These are phyloP conservation scores for Sminthurides bifidus DNA, from an alignment of 1,140 invertebrate species.

Conservation along the genomic window DNA sequence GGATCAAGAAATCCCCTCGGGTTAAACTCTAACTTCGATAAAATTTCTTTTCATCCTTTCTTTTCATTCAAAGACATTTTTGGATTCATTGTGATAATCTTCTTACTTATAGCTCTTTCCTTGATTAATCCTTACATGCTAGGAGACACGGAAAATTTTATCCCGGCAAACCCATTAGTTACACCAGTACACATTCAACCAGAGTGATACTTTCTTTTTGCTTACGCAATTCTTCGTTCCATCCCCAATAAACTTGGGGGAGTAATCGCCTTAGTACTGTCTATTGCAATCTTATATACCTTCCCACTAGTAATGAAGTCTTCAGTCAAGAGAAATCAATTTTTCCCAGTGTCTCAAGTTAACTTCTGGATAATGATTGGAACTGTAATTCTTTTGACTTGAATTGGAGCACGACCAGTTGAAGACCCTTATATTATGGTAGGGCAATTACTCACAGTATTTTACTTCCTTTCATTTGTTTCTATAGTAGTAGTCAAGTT, in stretches of 20 bases:
- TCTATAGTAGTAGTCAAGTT: constrained; percentile 39
- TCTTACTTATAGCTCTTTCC: constrained; percentile 38
- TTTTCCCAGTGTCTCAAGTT: constrained; percentile 47
- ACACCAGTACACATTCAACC: constrained; percentile 59
- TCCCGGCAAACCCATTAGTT: constrained; percentile 51
- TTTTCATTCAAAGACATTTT: constrained; percentile 48
- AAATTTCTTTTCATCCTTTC: constrained; percentile 40
- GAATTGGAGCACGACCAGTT: constrained; percentile 50
- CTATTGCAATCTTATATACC: constrained; percentile 50
- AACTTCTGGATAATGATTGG: constrained; percentile 45
- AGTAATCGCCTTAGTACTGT: constrained; percentile 50
- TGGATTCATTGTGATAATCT: constrained; percentile 44
- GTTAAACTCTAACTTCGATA: constrained; percentile 28
- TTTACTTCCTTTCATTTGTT: constrained; percentile 47
- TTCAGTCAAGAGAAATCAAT: constrained; percentile 43
- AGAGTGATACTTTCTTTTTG: constrained; percentile 65
- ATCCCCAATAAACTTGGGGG: constrained; percentile 62
- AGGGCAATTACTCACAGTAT: constrained; percentile 46
- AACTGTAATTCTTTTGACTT: constrained; percentile 48
- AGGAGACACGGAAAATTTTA: constrained; percentile 56
- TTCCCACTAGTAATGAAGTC: constrained; percentile 43
- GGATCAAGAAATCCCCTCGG: constrained; percentile 35
- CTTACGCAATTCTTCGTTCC: constrained; percentile 57
- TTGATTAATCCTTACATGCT: constrained; percentile 45
- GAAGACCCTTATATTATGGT: constrained; percentile 48